Percentiles rank a stretch among this genome's conserved stretches.
These are phyloP conservation scores for Aleiodes sp. DNA, from an alignment of 1,140 invertebrate genomes.

Conservation along the genomic window DNA sequence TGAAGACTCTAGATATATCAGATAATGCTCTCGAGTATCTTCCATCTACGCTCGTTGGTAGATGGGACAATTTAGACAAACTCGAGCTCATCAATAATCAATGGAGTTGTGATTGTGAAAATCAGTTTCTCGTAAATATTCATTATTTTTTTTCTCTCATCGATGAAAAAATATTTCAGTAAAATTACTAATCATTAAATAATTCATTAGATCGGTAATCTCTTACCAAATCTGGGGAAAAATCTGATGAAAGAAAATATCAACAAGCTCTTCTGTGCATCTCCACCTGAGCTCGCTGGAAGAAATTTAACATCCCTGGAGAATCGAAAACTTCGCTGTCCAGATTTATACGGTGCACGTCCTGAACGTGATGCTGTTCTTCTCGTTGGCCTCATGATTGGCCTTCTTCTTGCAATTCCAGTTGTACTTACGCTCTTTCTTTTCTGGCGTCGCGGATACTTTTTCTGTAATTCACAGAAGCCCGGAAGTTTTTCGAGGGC, in stretches of 20 bases:
- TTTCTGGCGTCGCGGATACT: conserved; percentile 72
- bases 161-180: not conserved
- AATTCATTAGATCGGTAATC: conserved; percentile 58
- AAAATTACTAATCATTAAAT: no score
- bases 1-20: conserved; percentile 73
- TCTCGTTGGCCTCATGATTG: conserved; percentile 74
- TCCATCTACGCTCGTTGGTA: conserved; percentile 67
- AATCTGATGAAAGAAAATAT: conserved; percentile 49
- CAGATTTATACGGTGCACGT: conserved; percentile 69
- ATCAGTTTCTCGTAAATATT: conserved; percentile 74
- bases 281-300: conserved; percentile 48
- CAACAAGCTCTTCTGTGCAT: conserved; percentile 42
- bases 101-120: conserved; percentile 79
- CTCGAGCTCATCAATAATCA: conserved; percentile 76
- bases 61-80: conserved; percentile 74
- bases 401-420: conserved; percentile 74
- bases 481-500: conserved; percentile 72
- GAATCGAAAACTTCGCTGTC: conserved; percentile 67
- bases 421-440: conserved; percentile 69
- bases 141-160: not conserved
- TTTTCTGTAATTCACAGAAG: conserved; percentile 62
- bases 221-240: conserved; percentile 68
- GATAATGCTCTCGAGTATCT: conserved; percentile 75
- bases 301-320: conserved; percentile 47
- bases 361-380: conserved; percentile 74